phyloP scores from a whole-genome alignment of 2,797 vertebrate species.

The Helicolenus hilgendorfi region DNA sequence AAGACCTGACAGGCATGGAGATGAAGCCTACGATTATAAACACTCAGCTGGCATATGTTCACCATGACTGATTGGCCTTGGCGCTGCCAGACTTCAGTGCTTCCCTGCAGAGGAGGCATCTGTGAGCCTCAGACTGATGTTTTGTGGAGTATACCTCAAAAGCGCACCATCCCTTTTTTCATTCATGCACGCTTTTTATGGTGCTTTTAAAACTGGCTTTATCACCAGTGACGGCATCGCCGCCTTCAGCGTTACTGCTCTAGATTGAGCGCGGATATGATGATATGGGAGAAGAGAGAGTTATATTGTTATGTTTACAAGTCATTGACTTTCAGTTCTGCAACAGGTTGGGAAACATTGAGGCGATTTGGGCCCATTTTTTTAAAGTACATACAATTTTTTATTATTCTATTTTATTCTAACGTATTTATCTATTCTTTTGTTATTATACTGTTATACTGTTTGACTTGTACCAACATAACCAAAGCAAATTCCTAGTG shows the following conservation, averaged over 20 bases:
- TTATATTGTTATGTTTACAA: not conserved
- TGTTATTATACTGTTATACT: too few relatives aligned
- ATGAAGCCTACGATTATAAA: slow-evolving; percentile 66
- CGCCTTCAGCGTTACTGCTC: not conserved
- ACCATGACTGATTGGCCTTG: slow-evolving; percentile 60
- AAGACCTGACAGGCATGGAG: slow-evolving; percentile 65
- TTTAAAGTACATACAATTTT: not conserved
- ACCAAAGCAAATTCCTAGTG: too few relatives aligned
- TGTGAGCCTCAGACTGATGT: slow-evolving; percentile 59
- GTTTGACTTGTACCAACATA: too few relatives aligned
- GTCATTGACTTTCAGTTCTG: not conserved
- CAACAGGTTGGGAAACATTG: not conserved
- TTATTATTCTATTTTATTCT: too few relatives aligned
- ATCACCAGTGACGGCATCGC: slow-evolving; percentile 2
- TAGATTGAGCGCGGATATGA: not conserved
- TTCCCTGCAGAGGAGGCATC: slow-evolving; percentile 70
- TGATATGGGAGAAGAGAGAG: not conserved
- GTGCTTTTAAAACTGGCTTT: slow-evolving; percentile 7
- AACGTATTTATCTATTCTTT: too few relatives aligned
- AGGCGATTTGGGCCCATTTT: not conserved
- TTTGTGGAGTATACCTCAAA: slow-evolving; percentile 30
- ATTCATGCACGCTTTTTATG: slow-evolving; percentile 11
- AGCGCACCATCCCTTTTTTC: not conserved
- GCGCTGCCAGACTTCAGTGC: slow-evolving; percentile 55
- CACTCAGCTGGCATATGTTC: slow-evolving; percentile 70